Conservation (phyloP, 2,888 invertebrate species). For the Melikaiella ostensackeni region DNA sequence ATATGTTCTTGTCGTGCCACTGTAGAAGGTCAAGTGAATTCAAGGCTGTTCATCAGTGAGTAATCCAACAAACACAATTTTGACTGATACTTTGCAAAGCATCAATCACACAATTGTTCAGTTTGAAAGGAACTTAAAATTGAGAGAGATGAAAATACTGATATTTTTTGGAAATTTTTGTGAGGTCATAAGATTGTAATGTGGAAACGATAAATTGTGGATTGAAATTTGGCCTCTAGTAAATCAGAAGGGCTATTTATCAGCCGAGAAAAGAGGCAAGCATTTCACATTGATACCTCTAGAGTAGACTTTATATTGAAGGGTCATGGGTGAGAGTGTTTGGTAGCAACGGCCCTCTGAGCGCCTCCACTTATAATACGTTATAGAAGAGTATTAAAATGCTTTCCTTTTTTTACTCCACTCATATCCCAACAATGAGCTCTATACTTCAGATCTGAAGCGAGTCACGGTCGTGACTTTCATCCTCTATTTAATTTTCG, state of each 20-base stretch:
- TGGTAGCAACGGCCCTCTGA: slow-evolving; percentile 67
- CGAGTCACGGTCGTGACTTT: not conserved
- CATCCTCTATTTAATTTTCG: not conserved
- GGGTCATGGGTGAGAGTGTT: slow-evolving; percentile 58
- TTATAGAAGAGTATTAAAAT: slow-evolving; percentile 54
- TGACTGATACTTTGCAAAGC: too few relatives aligned
- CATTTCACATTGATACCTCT: slow-evolving; percentile 69
- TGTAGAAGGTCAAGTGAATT: too few relatives aligned
- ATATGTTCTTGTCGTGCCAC: too few relatives aligned
- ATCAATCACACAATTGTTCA: too few relatives aligned
- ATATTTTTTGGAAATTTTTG: not conserved
- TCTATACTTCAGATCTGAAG: not conserved
- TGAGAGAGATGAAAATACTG: too few relatives aligned
- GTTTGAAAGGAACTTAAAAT: too few relatives aligned
- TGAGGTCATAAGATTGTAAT: not conserved
- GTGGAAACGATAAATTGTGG: not conserved
- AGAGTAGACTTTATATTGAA: slow-evolving; percentile 60
- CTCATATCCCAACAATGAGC: slow-evolving; percentile 50
- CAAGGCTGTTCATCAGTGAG: too few relatives aligned
- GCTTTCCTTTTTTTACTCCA: slow-evolving; percentile 44
- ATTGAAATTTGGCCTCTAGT: not conserved
- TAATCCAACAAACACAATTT: too few relatives aligned
- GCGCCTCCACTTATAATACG: slow-evolving; percentile 67
- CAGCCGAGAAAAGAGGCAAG: slow-evolving; percentile 64
- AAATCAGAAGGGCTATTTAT: slow-evolving; percentile 65